These are phyloP conservation scores for Sebastes trivittatus DNA, from an alignment of 2,797 vertebrate genomes.

Conservation along the genomic window DNA sequence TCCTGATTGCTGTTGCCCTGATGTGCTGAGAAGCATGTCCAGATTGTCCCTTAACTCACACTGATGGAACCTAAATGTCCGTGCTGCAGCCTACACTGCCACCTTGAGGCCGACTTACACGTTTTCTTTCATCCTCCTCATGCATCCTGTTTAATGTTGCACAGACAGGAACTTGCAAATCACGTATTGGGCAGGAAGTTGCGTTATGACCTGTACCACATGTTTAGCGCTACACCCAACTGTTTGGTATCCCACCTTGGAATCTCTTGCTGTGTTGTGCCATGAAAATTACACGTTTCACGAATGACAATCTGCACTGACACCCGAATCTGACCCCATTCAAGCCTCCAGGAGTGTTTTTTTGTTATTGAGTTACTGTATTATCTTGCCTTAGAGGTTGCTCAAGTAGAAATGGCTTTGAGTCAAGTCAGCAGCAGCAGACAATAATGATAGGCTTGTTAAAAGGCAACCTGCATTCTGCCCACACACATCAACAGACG, in stretches of 20 bases:
- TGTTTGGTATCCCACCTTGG: not conserved
- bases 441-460: constrained; percentile 66
- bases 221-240: not conserved
- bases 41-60: constrained; percentile 55
- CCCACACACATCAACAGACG: constrained; percentile 2
- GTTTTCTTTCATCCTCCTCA: not conserved
- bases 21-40: constrained; percentile 64
- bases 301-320: not conserved
- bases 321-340: constrained; percentile 31
- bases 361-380: constrained; percentile 59
- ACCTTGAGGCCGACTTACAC: constrained; percentile 62
- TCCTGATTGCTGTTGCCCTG: constrained; percentile 68
- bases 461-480: constrained; percentile 31
- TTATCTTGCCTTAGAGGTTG: constrained; percentile 55
- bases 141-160: constrained; percentile 18
- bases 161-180: constrained; percentile 25
- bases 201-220: constrained; percentile 1
- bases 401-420: constrained; percentile 53
- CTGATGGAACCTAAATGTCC: constrained; percentile 38
- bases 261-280: not conserved
- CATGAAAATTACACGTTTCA: constrained; percentile 1
- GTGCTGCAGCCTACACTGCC: constrained; percentile 73
- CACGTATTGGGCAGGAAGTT: not conserved
- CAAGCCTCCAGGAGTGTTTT: constrained; percentile 51
- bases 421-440: constrained; percentile 50